phyloP scores from a whole-genome alignment of 2,797 vertebrate species.

The Chiloscyllium punctatum region DNA sequence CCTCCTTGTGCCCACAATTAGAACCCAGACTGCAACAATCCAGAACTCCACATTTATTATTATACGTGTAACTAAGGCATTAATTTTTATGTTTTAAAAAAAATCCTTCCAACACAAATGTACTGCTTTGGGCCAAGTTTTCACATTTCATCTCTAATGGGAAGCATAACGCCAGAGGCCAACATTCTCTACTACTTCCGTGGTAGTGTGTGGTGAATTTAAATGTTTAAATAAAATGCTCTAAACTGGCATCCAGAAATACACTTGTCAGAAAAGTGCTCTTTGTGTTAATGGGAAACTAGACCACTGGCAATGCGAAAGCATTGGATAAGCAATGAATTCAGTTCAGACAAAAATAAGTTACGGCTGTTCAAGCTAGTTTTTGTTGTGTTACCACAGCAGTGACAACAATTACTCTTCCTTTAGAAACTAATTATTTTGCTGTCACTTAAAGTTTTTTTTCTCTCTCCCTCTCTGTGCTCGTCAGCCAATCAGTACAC shows the following conservation, averaged over 20 bases:
- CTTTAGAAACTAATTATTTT: conserved; percentile 5
- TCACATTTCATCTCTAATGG: background rate
- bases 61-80: background rate
- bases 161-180: background rate
- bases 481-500: background rate
- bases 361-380: background rate
- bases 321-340: background rate
- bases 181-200: background rate
- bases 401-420: background rate
- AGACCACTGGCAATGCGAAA: background rate
- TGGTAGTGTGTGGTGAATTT: background rate
- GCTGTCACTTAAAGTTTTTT: background rate
- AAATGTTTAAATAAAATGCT: conserved; percentile 19
- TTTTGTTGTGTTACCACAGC: background rate
- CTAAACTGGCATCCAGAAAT: conserved; percentile 12
- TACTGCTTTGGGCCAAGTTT: background rate
- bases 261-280: background rate
- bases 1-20: background rate
- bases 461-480: background rate
- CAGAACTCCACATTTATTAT: background rate
- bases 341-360: background rate
- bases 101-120: background rate
- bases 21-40: background rate
- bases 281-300: background rate
- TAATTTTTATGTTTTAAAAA: background rate